Base-by-base conservation (phyloP, 2,888 invertebrate species). In the Drosophila pegasa region DNA sequence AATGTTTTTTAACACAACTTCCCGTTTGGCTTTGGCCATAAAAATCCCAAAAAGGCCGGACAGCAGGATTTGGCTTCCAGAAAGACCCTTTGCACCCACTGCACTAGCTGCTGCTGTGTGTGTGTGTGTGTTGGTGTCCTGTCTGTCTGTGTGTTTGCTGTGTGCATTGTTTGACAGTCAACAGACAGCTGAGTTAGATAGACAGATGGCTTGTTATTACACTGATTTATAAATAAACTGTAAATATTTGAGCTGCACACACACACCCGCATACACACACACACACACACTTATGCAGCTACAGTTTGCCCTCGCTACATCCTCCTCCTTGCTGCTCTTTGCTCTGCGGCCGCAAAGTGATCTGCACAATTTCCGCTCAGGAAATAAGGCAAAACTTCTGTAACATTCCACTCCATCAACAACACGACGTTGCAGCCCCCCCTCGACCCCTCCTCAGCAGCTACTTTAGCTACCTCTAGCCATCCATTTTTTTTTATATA, bases 201-300 rank as follows among this genome's bases (percentile, higher is more conserved):
- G 75, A 75, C 67, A 80, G 88, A 86, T 80, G 84, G 84, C 84
- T 88, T 83, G 83, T 84, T 84, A 84, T 84, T 88, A 84, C 88
- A 84, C 80, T 86, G 83, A 84, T 84, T 84, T 84, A 83, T 88
- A 84, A 84, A 84, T 86, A 84, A 84, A 88, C 72, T 88, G 88
- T 83, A 83, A 83, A 84, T 86, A 86, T 88, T 86, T 86, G 85
- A 71, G 51, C 60, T 58, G 47, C 47, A 60, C 51, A 83, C 58
- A 78, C 58, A 50, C 40, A 48, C 25, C 35, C 25, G 43, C 41
- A 45, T 22, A 57, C 54, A 61, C 51, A 51, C 41, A 31, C 25
- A 27, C 50, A 27, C 25, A 7, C 57, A 51, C 16, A 27, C 50
- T n/a, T 37, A 27, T 58, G 16, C 55, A 57, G 52, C 45, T 47